Conservation (phyloP, 1,140 invertebrate species). For the Diachasma alloeum region DNA sequence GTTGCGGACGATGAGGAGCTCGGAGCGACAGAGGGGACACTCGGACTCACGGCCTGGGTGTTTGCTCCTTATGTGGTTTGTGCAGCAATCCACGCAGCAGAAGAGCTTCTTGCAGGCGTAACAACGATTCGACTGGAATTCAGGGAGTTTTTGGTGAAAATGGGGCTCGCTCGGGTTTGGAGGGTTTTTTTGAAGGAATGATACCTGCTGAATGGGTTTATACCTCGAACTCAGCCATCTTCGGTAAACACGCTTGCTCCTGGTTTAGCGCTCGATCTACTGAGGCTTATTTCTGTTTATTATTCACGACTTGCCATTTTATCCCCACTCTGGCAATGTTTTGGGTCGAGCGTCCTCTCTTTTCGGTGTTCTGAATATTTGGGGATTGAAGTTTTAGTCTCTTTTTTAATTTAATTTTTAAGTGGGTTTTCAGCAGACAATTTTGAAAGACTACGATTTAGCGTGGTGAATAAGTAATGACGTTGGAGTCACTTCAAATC, state of each 20-base stretch:
- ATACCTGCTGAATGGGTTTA: constrained; percentile 5
- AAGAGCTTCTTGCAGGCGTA: constrained; percentile 42
- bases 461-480: too few relatives aligned
- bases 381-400: too few relatives aligned
- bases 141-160: background rate
- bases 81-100: constrained; percentile 43
- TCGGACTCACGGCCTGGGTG: constrained; percentile 33
- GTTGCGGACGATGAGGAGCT: constrained; percentile 31
- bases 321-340: background rate
- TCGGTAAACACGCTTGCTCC: constrained; percentile 21
- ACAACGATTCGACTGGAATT: constrained; percentile 35
- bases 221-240: constrained; percentile 29
- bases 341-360: background rate
- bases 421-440: too few relatives aligned
- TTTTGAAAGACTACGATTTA: too few relatives aligned
- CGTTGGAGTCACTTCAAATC: too few relatives aligned
- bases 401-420: too few relatives aligned
- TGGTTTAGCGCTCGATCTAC: background rate
- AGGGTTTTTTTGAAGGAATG: background rate
- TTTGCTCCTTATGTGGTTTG: constrained; percentile 35
- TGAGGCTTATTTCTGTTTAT: background rate
- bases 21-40: constrained; percentile 37
- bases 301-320: background rate
- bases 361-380: too few relatives aligned
- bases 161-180: background rate